Base-by-base conservation (phyloP, 2,888 invertebrate genomes). In the Noctuana brunneofusca region DNA sequence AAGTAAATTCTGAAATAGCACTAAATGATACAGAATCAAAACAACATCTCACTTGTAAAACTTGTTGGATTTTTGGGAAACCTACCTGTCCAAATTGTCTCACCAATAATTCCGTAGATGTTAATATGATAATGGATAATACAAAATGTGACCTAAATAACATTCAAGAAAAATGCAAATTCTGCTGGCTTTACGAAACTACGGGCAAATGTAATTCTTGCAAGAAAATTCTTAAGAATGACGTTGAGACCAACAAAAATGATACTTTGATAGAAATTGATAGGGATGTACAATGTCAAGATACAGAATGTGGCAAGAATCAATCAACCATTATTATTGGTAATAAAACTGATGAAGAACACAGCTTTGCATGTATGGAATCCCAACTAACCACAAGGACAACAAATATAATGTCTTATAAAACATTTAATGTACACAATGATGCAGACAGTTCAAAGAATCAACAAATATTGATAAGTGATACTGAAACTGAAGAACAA, bases 171-270 rank as follows among this genome's bases (percentile, higher is more conserved):
- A 59, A 1, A 66, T 84, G 85, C 59, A 72, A 76, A 48, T 66
- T 65, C 62, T 85, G 84, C 58, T 84, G 83, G 79, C 24, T 84
- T 20, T 84, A 84, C 38, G 65, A 65, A 54, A 64, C 72, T 63
- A 50, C 68, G 9, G 60, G 64, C 0, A 75, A 71, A 68, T 85
- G 85, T 73, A 67, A 75, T 53, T 49, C 66, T 57, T 87, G 86
- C 65, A 75, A 77, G 30, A 76, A 70, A 64, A 9, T 49, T 14
- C 67, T 59, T 24, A 43, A 54, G 24, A 58, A 12, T 20, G 4
- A n/a, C n/a, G 2, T 6, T 20, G 18, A 5, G 20, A 6, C 6
- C 3, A 20, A 11, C 6, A 35, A 18, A 12, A 11, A 0, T 3
- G 8, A 22, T 8, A 49, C 2, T 49, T 22, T 24, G n/a, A 11